Evolutionary conservation across 2,797 vertebrate genomes (phyloP).

Genomic region (Macropodus opercularis): DNA sequence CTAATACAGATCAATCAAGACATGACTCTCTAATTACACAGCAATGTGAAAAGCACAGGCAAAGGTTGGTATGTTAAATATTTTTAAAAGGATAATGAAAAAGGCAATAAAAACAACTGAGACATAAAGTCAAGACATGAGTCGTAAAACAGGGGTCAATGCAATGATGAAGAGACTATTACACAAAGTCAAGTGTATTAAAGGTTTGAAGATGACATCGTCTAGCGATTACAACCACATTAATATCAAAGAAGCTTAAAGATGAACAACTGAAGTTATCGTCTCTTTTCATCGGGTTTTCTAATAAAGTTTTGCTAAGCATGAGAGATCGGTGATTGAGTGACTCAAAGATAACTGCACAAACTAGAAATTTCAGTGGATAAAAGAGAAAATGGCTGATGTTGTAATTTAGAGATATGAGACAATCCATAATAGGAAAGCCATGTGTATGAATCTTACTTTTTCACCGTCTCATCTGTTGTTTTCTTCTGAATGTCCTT

Average conservation of each 20-base stretch:
- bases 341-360: slow-evolving; percentile 20
- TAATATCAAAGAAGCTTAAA: slow-evolving; percentile 48
- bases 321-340: slow-evolving; percentile 3
- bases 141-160: slow-evolving; percentile 44
- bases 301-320: slow-evolving; percentile 22
- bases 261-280: slow-evolving; percentile 30
- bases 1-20: slow-evolving; percentile 2
- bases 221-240: slow-evolving; percentile 43
- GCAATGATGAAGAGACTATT: slow-evolving; percentile 44
- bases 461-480: slow-evolving; percentile 59
- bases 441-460: slow-evolving; percentile 62
- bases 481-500: slow-evolving; percentile 62
- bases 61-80: neutral
- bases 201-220: slow-evolving; percentile 46
- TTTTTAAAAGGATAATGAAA: slow-evolving; percentile 3
- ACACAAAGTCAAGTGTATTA: slow-evolving; percentile 38
- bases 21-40: neutral
- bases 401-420: no score
- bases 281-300: slow-evolving; percentile 7
- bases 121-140: slow-evolving; percentile 28
- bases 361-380: slow-evolving; percentile 1
- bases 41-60: neutral
- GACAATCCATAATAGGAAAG: no score
- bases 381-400: neutral
- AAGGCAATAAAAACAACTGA: slow-evolving; percentile 14